phyloP scores from a whole-genome alignment of 2,113 vertebrate species.

The Hirundichthys speculiger region DNA sequence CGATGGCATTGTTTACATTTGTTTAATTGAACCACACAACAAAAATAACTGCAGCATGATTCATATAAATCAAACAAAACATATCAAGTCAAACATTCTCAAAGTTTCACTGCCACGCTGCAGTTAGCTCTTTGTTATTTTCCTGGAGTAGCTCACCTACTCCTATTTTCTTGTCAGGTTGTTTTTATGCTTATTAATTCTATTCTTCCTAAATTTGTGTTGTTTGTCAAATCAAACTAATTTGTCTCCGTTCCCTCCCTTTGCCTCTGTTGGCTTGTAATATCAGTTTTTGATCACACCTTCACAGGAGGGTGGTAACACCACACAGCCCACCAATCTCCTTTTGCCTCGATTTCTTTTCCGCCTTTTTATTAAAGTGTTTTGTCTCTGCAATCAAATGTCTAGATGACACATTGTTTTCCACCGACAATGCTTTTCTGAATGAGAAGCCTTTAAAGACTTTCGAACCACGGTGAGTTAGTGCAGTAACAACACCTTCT shows the following conservation, averaged over 20 bases:
- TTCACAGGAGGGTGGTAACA: slow-evolving; percentile 2
- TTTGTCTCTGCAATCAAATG: slow-evolving; percentile 28
- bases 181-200: neutral
- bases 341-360: neutral
- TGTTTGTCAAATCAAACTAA: slow-evolving; percentile 40
- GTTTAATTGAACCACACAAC: no score
- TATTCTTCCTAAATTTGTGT: slow-evolving; percentile 13
- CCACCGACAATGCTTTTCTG: neutral
- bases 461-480: no score
- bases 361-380: slow-evolving; percentile 10
- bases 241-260: slow-evolving; percentile 18
- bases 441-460: slow-evolving; percentile 11
- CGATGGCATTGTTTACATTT: no score
- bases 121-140: no score
- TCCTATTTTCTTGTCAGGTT: neutral
- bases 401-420: neutral
- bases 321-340: slow-evolving; percentile 4
- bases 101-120: no score
- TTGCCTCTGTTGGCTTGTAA: neutral
- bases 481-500: neutral
- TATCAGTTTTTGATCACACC: neutral
- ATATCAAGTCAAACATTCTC: no score
- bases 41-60: no score
- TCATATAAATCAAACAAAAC: no score
- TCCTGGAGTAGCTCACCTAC: neutral